Conservation (phyloP, 2,888 invertebrate species). For the Chymomyza procnemis region DNA sequence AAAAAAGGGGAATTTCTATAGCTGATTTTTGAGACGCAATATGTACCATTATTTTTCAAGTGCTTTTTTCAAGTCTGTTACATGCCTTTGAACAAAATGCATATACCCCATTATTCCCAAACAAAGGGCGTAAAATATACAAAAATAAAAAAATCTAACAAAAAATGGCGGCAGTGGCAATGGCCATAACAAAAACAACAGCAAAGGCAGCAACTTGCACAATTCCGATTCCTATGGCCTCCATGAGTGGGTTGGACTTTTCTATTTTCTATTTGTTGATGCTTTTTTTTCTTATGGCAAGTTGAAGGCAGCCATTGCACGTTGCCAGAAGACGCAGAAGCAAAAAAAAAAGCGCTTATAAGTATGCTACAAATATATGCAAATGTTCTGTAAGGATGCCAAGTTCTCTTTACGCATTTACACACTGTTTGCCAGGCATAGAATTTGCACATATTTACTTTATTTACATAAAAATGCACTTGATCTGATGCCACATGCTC, state of each 20-base stretch:
- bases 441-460: conserved; percentile 4
- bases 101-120: no score
- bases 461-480: conserved; percentile 70
- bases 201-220: not conserved
- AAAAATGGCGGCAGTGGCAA: not conserved
- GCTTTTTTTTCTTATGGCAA: conserved; percentile 2
- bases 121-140: no score
- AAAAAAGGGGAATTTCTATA: no score
- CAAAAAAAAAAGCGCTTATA: conserved; percentile 58
- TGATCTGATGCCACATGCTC: conserved; percentile 47
- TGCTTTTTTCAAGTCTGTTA: conserved; percentile 28
- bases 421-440: conserved; percentile 9
- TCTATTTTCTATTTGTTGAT: not conserved
- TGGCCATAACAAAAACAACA: not conserved
- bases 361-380: conserved; percentile 15
- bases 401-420: conserved; percentile 57
- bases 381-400: conserved; percentile 17
- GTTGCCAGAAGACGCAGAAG: conserved; percentile 57
- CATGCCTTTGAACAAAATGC: not conserved
- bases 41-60: conserved; percentile 41
- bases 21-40: no score
- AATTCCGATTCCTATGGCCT: not conserved
- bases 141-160: no score
- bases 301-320: not conserved
- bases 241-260: not conserved